Base-by-base conservation (phyloP, 2,113 vertebrate species). In the Prochilodus magdalenae region DNA sequence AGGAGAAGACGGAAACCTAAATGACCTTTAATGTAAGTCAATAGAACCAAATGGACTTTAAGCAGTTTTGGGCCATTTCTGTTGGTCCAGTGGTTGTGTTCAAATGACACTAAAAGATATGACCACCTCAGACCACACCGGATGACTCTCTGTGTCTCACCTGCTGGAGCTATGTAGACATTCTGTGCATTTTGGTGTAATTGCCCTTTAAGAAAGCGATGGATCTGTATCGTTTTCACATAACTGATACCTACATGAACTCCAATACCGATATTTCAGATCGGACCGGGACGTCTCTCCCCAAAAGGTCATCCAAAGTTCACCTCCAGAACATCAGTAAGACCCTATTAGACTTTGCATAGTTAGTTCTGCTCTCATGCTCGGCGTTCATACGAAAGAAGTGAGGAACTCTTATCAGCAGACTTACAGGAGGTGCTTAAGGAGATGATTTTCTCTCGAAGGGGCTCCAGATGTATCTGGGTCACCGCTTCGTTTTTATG, bases 401-500 rank as follows among this genome's bases (percentile, higher is more conserved):
- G n/a, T 49, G 51, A n/a, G 13, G 33, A 44, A 15, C 66, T 72
- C 66, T 70, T 69, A 36, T 73, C n/a, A 77, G 44, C 27, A 77
- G 67, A 70, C 66, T 67, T 60, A 24, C 51, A 70, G 73, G n/a
- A 29, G 36, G n/a, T 24, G 40, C 44, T 55, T 53, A 22, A 47
- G 53, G 29, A 60, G 63, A 70, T 15, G 24, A 49, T 24, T 82
- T 51, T 62, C 14, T 44, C 20, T 12, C 7, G 29, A 51, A 51
- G 8, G 47, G 70, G 36, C 51, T 70, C 20, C 26, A 15, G 66
- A 53, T 62, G 59, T 26, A 53, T 63, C 53, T 53, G 70, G 59
- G 70, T 80, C 71, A 74, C 59, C 63, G 76, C 27, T 75, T 70
- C 71, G 27, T 49, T 66, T 75, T 53, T 65, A 3, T 11, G 57